Base-by-base conservation (phyloP, 2,113 vertebrate species). In the Carollia perspicillata region DNA sequence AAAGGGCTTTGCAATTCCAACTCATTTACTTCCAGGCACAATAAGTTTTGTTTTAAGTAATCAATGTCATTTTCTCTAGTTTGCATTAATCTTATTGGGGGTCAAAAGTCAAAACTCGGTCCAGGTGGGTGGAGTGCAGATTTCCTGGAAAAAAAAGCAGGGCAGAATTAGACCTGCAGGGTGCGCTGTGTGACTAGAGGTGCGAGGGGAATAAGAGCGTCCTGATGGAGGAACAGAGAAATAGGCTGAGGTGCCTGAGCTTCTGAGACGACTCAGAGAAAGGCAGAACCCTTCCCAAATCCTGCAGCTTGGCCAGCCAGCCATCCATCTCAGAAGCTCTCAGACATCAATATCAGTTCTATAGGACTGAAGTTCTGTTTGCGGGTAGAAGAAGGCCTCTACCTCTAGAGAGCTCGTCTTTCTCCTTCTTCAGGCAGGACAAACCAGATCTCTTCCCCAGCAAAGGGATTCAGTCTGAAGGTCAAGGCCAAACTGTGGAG, bases 401-500 rank as follows among this genome's bases (percentile, higher is more conserved):
- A 51, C 13, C 28, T 90, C 44, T 17, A 80, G 55, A 58, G 28
- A 13, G 22, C 58, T 75, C 9, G 63, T 42, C 10, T 71, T 55
- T 10, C 7, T 22, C 49, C 60, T 42, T 94, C 16, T 75, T 69
- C 60, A 84, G 65, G 26, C 9, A 63, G 53, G 18, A 37, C 51
- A 77, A 18, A 53, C 28, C 53, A 63, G 40, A 23, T 13, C 7
- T 23, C n/a, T n/a, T 47, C 9, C 74, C 58, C 33, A 63, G 49
- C 35, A 69, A 42, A 49, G 55, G 23, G 11, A 8, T 68, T 9
- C 8, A 68, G 35, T 60, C 90, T 95, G 58, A 65, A 78, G 47
- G 93, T 78, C 49, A 88, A 74, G 40, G 51, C 81, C 65, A 83
- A 40, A 30, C 30, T 53, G 26, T 42, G 63, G 65, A 69, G 66